These are phyloP conservation scores for Rallus crepitans DNA, from an alignment of 2,797 vertebrate genomes.

Conservation along the genomic window DNA sequence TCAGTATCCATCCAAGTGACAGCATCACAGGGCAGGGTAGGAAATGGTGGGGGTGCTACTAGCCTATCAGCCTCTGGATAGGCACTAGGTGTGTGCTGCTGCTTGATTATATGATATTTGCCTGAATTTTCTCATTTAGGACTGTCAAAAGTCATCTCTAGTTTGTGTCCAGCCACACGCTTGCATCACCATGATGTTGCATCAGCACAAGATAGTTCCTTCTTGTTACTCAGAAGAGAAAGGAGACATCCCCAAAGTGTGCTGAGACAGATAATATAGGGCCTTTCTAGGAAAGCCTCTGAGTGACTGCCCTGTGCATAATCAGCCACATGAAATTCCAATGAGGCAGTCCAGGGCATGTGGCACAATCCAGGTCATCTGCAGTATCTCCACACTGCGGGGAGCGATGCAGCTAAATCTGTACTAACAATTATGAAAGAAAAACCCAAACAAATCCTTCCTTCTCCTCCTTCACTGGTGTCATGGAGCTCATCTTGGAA, in stretches of 20 bases:
- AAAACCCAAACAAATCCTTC: background rate
- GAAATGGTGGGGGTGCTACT: background rate
- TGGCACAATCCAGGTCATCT: background rate
- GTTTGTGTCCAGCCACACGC: background rate
- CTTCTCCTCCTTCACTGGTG: background rate
- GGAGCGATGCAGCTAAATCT: background rate
- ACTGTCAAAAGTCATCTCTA: background rate
- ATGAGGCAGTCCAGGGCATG: background rate
- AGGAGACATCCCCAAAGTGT: background rate
- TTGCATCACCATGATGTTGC: background rate
- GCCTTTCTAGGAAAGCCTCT: background rate
- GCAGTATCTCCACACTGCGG: fast-evolving
- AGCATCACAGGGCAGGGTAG: background rate
- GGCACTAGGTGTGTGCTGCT: background rate
- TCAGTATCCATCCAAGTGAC: background rate
- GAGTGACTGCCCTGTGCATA: background rate
- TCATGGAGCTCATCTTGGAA: background rate
- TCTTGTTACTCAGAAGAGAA: background rate
- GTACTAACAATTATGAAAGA: background rate
- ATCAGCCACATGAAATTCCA: background rate
- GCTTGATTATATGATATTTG: background rate
- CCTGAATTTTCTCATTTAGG: background rate
- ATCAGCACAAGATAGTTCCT: background rate
- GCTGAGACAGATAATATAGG: background rate
- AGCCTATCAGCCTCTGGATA: background rate